phyloP scores from a whole-genome alignment of 2,113 vertebrate species.

The Apaloderma vittatum region DNA sequence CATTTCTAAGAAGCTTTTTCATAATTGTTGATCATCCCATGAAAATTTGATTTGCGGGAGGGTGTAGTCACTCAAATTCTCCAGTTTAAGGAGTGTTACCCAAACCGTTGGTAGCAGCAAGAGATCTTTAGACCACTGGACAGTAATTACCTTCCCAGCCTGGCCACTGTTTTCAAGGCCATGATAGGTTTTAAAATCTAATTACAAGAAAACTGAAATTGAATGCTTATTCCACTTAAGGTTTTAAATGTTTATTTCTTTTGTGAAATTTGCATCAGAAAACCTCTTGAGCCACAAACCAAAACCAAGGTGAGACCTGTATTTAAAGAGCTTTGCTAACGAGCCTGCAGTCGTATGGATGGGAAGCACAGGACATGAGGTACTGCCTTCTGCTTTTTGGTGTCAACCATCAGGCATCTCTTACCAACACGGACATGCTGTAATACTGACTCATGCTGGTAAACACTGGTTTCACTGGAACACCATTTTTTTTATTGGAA shows the following conservation, averaged over 20 bases:
- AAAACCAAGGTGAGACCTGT: fast-evolving
- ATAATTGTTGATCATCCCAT: not conserved
- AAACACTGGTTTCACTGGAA: not conserved
- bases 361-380: not conserved
- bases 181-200: not conserved
- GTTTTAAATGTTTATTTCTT: not conserved
- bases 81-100: not conserved
- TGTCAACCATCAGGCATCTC: not conserved
- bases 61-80: not conserved
- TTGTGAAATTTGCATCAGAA: not conserved
- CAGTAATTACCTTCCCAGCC: not conserved
- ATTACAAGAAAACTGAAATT: not conserved
- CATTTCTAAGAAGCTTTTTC: not conserved
- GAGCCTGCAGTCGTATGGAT: fast-evolving
- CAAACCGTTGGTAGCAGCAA: not conserved
- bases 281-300: not conserved
- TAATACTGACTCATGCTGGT: not conserved
- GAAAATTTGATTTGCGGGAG: not conserved
- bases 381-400: fast-evolving
- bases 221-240: not conserved
- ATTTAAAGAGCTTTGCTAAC: not conserved
- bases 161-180: not conserved
- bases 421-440: not conserved
- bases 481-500: not conserved
- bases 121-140: not conserved